Evolutionary conservation across 2,113 vertebrate genomes (phyloP).

Genomic region (Rhodinocichla rosea): DNA sequence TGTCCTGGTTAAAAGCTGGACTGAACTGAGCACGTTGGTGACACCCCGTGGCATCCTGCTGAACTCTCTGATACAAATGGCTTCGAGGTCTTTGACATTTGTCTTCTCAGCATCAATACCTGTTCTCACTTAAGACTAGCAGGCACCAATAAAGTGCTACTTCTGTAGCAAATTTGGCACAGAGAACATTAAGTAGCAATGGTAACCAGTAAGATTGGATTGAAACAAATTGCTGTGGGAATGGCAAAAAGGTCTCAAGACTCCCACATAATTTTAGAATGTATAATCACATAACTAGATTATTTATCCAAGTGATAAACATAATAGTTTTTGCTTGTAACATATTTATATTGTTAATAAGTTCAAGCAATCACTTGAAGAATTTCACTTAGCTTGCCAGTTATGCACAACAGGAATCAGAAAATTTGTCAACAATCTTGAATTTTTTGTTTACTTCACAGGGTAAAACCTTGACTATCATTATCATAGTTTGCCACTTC

Average conservation of each 20-base stretch:
- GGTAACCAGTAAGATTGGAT: not conserved
- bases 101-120: not conserved
- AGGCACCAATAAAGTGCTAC: fast-evolving
- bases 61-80: not conserved
- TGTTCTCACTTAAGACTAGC: not conserved
- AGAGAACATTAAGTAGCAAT: not conserved
- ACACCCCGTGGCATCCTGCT: not conserved
- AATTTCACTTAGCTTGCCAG: not conserved
- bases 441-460: not conserved
- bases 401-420: not conserved
- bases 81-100: fast-evolving
- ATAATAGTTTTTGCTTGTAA: not conserved
- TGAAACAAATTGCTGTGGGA: not conserved
- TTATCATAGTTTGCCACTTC: not conserved
- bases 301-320: not conserved
- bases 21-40: fast-evolving
- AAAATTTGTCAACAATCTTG: not conserved
- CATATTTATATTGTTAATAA: not conserved
- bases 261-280: not conserved
- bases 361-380: not conserved
- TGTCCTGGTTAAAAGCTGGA: not conserved
- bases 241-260: not conserved
- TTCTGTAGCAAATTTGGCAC: not conserved
- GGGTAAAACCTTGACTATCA: not conserved
- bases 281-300: not conserved